Percentiles rank a stretch among this genome's conserved stretches.
phyloP scores from a whole-genome alignment of 2,888 invertebrate species.

The Stenichneumon culpator region DNA sequence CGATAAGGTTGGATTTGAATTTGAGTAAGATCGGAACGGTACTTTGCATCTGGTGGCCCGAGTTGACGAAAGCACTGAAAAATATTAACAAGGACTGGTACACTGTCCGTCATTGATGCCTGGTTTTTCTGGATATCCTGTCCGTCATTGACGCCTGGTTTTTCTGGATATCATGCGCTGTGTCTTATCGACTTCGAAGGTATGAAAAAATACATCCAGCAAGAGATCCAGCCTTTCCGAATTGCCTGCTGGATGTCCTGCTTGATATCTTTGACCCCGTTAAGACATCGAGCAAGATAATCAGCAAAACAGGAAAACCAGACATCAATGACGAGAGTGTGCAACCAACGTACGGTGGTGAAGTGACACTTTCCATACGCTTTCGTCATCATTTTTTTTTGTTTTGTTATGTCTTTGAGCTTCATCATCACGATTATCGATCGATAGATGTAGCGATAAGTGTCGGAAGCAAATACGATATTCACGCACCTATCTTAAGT shows the following conservation, averaged over 20 bases:
- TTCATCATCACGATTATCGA: slow-evolving; percentile 18
- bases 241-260: too few species aligned
- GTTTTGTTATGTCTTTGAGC: background rate
- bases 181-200: too few species aligned
- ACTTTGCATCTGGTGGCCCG: slow-evolving; percentile 61
- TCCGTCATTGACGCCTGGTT: background rate
- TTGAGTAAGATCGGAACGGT: slow-evolving; percentile 47
- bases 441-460: slow-evolving; percentile 67
- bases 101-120: background rate
- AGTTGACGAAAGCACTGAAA: slow-evolving; percentile 45
- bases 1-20: slow-evolving; percentile 56
- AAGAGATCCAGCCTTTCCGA: too few species aligned
- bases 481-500: slow-evolving; percentile 59
- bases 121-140: too few species aligned
- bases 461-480: slow-evolving; percentile 73
- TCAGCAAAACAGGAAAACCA: too few species aligned
- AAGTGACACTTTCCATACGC: background rate
- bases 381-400: slow-evolving; percentile 7
- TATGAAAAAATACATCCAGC: too few species aligned
- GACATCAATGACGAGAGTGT: too few species aligned
- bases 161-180: too few species aligned
- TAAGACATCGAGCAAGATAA: too few species aligned
- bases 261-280: too few species aligned
- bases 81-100: slow-evolving; percentile 31
- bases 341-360: too few species aligned